A percentile compares a stretch with the other conserved stretches of the same genome.
phyloP scores from a whole-genome alignment of 2,113 vertebrate genomes.

The Mobula birostris region DNA sequence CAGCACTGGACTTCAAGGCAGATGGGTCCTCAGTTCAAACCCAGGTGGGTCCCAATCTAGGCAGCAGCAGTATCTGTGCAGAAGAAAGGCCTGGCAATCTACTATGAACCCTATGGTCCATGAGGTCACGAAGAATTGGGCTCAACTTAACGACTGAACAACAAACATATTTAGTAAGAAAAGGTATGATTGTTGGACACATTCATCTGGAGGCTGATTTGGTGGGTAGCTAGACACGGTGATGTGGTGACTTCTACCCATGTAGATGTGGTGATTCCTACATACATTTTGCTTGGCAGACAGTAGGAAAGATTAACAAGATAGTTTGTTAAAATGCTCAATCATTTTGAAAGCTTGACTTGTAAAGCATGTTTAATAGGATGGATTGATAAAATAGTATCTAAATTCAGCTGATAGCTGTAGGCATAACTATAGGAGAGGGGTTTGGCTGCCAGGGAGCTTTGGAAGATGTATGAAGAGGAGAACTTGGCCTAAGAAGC shows the following conservation, averaged over 20 bases:
- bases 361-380: neutral
- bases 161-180: neutral
- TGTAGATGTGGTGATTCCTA: neutral
- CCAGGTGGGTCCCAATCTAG: no score
- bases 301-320: neutral
- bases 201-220: neutral
- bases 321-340: neutral
- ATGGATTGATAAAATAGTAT: neutral
- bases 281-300: neutral
- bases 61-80: no score
- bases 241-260: no score
- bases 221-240: neutral
- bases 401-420: neutral
- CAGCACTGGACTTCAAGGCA: no score
- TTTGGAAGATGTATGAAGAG: neutral
- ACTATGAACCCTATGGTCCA: no score
- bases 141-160: no score
- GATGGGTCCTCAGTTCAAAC: no score
- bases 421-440: neutral
- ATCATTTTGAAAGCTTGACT: neutral
- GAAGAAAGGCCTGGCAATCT: no score
- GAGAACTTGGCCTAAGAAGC: neutral
- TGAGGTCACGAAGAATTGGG: no score
- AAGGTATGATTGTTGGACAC: neutral
- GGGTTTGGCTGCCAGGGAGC: neutral